Percentiles rank a stretch among this genome's conserved stretches.
These are phyloP conservation scores for Acanthoscelides obtectus DNA, from an alignment of 2,888 invertebrate genomes.

Conservation along the genomic window DNA sequence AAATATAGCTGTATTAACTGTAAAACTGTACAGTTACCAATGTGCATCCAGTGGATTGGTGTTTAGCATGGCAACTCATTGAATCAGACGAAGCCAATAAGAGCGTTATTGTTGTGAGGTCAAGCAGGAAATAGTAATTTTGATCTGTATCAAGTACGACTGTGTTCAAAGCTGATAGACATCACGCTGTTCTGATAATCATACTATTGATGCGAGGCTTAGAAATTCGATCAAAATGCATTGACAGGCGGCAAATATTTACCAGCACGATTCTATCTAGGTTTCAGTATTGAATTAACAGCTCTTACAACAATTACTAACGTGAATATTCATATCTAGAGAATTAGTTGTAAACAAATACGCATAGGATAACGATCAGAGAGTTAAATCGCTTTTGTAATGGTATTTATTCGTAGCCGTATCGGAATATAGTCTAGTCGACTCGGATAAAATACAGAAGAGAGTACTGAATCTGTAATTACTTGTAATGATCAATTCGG, in stretches of 20 bases:
- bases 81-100: background rate
- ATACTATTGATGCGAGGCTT: background rate
- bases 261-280: background rate
- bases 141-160: background rate
- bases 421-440: background rate
- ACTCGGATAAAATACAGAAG: too few relatives aligned
- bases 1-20: background rate
- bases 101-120: background rate
- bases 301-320: background rate
- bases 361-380: background rate
- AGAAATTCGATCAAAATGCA: background rate
- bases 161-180: background rate
- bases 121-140: background rate
- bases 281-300: background rate
- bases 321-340: background rate
- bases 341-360: background rate
- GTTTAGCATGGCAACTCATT: background rate
- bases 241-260: background rate
- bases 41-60: background rate
- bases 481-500: too few relatives aligned
- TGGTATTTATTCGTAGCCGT: background rate
- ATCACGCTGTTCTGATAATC: background rate
- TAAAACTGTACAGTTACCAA: background rate
- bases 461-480: too few relatives aligned
- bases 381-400: background rate